These are phyloP conservation scores for Brachypteracias leptosomus DNA, from an alignment of 2,113 vertebrate species.

Conservation along the genomic window DNA sequence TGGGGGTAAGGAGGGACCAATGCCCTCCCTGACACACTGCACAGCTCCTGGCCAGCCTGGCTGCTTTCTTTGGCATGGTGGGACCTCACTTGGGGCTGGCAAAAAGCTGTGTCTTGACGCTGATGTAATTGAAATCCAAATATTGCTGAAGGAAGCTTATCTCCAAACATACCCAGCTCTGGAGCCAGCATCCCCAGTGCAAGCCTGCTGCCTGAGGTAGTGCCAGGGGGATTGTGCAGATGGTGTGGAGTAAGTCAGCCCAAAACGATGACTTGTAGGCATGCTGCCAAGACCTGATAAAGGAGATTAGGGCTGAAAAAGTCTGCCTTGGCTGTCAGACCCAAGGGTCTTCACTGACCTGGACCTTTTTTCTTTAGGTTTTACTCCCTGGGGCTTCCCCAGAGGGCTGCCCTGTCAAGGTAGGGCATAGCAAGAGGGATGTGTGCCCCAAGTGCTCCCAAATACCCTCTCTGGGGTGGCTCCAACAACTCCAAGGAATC, in stretches of 20 bases:
- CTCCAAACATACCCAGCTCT: not conserved
- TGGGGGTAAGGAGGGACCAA: not conserved
- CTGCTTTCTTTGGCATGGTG: conserved; percentile 11
- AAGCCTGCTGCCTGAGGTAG: not conserved
- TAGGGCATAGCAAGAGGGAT: not conserved
- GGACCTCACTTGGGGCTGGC: not conserved
- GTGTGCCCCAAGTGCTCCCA: not conserved
- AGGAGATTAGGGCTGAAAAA: not conserved
- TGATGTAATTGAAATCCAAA: conserved; percentile 4
- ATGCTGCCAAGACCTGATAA: not conserved
- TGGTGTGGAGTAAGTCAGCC: not conserved
- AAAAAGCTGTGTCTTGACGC: not conserved
- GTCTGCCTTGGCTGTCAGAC: not conserved
- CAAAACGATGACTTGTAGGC: not conserved
- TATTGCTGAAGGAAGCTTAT: not conserved
- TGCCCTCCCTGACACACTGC: rapidly evolving
- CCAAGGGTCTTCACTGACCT: not conserved
- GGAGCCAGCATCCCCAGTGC: not conserved
- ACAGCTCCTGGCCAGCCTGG: not conserved
- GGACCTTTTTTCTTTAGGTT: not conserved
- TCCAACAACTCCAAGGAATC: not conserved
- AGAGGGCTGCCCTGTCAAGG: not conserved
- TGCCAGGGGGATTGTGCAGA: not conserved
- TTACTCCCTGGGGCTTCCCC: not conserved
- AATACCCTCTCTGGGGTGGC: not conserved